Evolutionary conservation across 2,113 vertebrate species (phyloP).

Genomic region (Sorex araneus): DNA sequence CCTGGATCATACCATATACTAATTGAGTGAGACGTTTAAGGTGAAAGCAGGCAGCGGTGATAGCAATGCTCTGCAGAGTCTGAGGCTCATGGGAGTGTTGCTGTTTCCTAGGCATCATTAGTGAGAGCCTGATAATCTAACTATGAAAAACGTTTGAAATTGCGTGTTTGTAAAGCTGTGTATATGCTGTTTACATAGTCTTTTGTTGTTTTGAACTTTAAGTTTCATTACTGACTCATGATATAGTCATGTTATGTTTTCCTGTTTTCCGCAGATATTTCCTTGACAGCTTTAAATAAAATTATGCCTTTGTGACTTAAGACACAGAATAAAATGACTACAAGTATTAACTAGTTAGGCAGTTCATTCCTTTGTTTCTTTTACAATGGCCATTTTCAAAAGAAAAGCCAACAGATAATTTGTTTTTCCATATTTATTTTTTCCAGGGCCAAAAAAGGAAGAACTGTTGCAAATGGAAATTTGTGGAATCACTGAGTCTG

Average conservation of each 20-base stretch:
- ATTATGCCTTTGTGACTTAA: constrained; percentile 53
- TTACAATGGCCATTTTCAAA: constrained; percentile 54
- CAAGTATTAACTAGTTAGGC: constrained; percentile 30
- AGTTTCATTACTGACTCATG: constrained; percentile 54
- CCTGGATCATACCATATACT: neutral
- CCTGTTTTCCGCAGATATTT: constrained; percentile 52
- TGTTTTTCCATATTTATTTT: constrained; percentile 50
- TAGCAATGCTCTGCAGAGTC: neutral
- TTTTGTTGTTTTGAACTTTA: constrained; percentile 69
- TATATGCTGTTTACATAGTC: constrained; percentile 32
- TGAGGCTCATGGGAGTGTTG: neutral
- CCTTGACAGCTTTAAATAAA: constrained; percentile 60
- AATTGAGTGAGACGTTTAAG: neutral
- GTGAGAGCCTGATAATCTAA: neutral
- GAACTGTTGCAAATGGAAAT: constrained; percentile 15
- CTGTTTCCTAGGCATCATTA: neutral
- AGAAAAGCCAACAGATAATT: constrained; percentile 37
- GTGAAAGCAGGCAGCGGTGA: neutral
- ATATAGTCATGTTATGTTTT: constrained; percentile 55
- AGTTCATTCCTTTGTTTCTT: constrained; percentile 51
- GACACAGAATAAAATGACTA: constrained; percentile 57
- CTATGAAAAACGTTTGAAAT: neutral
- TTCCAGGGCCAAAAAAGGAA: constrained; percentile 11
- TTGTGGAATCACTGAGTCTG: constrained; percentile 36
- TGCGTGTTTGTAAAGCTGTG: constrained; percentile 6